A percentile compares a stretch with the other conserved stretches of the same genome.
These are phyloP conservation scores for Aspidiotus rigidus DNA, from an alignment of 2,888 invertebrate genomes.

Conservation along the genomic window DNA sequence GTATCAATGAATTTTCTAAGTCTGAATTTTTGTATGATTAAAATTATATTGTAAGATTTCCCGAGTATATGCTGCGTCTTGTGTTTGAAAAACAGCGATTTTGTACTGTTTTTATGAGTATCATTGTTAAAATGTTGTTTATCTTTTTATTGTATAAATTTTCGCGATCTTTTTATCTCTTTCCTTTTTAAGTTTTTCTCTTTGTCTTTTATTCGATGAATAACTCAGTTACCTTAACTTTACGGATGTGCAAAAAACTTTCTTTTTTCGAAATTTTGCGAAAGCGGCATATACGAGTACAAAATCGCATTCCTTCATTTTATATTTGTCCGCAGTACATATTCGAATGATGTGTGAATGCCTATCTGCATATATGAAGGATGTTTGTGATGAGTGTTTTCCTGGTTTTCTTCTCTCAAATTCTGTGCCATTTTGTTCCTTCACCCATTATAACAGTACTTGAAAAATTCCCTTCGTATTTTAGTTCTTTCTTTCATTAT, in stretches of 20 bases:
- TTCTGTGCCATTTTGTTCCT: conserved; percentile 33
- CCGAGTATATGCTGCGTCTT: background rate
- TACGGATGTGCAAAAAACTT: background rate
- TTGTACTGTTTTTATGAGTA: conserved; percentile 22
- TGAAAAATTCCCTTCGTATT: no score
- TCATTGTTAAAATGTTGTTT: background rate
- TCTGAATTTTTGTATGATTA: conserved; percentile 24
- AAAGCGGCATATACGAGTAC: conserved; percentile 15
- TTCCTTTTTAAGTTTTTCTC: conserved; percentile 1
- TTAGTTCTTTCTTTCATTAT: no score
- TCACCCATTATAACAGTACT: no score
- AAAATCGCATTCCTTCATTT: conserved; percentile 20
- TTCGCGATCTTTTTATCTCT: background rate
- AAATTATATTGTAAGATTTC: background rate
- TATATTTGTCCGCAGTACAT: background rate
- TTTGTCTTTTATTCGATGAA: background rate
- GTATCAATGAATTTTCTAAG: conserved; percentile 33
- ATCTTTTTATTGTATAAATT: background rate
- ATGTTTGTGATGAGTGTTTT: background rate
- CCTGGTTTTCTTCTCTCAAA: background rate
- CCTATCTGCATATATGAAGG: background rate
- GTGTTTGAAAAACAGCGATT: conserved; percentile 27
- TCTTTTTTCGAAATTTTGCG: no score
- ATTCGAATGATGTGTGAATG: background rate
- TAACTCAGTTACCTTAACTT: conserved; percentile 2